A percentile compares a stretch with the other conserved stretches of the same genome.
These are phyloP conservation scores for Corynorhinus townsendii DNA, from an alignment of 2,113 vertebrate species.

Conservation along the genomic window DNA sequence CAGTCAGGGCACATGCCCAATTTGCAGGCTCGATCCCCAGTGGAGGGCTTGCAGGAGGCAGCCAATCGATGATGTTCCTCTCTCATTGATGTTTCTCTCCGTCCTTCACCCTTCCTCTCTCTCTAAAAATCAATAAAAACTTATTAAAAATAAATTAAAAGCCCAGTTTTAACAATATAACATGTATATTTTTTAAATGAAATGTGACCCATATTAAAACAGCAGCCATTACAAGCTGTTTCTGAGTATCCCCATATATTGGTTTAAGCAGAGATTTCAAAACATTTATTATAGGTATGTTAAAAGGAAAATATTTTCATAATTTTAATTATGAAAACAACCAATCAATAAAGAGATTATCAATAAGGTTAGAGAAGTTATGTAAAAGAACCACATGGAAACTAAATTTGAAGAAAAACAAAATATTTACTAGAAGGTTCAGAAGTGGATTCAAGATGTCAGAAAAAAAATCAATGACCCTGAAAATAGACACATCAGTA, in stretches of 20 bases:
- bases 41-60: too few relatives aligned
- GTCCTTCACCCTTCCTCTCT: too few relatives aligned
- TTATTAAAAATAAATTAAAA: too few relatives aligned
- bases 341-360: background rate
- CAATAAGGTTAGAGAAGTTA: constrained; percentile 33
- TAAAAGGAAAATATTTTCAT: background rate
- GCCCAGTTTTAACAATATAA: background rate
- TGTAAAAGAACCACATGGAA: constrained; percentile 1
- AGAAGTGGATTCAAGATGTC: background rate
- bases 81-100: too few relatives aligned
- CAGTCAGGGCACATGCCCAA: too few relatives aligned
- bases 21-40: too few relatives aligned
- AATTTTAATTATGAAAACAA: constrained; percentile 26
- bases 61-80: too few relatives aligned
- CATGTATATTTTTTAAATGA: background rate
- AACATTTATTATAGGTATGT: background rate
- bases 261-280: background rate
- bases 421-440: background rate
- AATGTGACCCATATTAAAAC: background rate
- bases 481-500: background rate
- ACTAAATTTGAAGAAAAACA: constrained; percentile 17
- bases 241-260: background rate
- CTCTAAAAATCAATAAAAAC: too few relatives aligned
- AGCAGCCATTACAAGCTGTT: background rate
- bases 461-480: background rate